Base-by-base conservation (phyloP, 2,113 vertebrate species). In the Turdus rufiventris region DNA sequence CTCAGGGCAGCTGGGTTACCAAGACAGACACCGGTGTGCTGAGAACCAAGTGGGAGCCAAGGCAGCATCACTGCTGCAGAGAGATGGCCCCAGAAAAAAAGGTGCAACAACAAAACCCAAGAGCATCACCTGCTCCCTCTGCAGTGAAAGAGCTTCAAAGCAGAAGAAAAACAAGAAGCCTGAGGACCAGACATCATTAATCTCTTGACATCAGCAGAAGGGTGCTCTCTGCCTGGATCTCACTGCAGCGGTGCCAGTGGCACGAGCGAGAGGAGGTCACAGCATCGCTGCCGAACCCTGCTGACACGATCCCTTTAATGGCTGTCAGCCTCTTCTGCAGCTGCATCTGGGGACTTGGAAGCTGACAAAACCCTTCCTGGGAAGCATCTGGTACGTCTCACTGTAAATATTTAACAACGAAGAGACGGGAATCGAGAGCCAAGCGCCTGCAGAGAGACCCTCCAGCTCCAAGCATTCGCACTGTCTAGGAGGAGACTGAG, bases 381-480 rank as follows among this genome's bases (percentile, higher is more conserved):
- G 90, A 93, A 96, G 90, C 91, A 96, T 88, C 94, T 96, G 96
- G 65, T 95, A 66, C 2, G 0, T 92, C 93, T 96, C 91, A 93
- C 78, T 80, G 88, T 77, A 94, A 91, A 93, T 93, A 94, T 83
- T 96, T 91, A 91, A 95, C 93, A 91, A 28, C 0, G 0, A 89
- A 81, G 62, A 79, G 91, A 85, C 42, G 21, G 42, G 63, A 71
- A 86, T 26, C 0, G 21, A 94, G 79, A 42, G 91, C 91, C 89
- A 88, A 93, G 81, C 0, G 26, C 75, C 68, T 90, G 94, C 75
- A 6, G 1, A 1, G 14, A 94, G 82, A 88, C 76, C 82, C 92
- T 86, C 57, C 61, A 57, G 89, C 67, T 79, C 91, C 38, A n/a
- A 11, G 9, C 10, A 0, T n/a, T 71, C 7, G 0, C 20, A 5